Percentiles rank a stretch among this genome's conserved stretches.
These are phyloP conservation scores for Chironomus tepperi DNA, from an alignment of 1,140 invertebrate genomes.

Conservation along the genomic window DNA sequence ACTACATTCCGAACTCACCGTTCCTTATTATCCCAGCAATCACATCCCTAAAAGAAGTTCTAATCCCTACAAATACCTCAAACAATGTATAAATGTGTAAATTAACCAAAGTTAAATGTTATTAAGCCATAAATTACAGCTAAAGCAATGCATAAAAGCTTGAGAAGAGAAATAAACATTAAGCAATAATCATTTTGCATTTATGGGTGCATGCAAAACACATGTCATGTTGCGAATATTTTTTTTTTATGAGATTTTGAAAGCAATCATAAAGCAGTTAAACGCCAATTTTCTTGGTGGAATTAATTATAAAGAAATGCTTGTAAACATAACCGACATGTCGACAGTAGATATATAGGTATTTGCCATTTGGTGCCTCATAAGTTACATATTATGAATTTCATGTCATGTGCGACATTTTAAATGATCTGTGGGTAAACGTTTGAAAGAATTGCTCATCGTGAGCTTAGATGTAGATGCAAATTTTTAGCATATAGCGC, in stretches of 20 bases:
- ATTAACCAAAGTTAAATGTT: too few relatives aligned
- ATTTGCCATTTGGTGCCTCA: background rate
- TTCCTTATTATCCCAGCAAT: too few relatives aligned
- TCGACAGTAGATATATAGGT: background rate
- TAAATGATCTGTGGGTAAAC: too few relatives aligned
- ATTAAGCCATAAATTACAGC: too few relatives aligned
- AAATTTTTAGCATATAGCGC: background rate
- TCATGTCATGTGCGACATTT: background rate
- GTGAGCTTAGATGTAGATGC: too few relatives aligned
- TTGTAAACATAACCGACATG: background rate
- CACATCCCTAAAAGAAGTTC: too few relatives aligned
- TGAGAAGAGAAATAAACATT: background rate
- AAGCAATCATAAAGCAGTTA: conserved; percentile 7
- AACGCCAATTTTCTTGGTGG: background rate
- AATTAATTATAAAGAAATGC: background rate
- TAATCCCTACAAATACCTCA: too few relatives aligned
- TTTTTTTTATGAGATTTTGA: conserved; percentile 14
- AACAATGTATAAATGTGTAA: too few relatives aligned
- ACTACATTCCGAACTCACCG: too few relatives aligned
- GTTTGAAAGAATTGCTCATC: too few relatives aligned
- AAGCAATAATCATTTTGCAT: background rate
- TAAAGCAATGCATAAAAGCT: too few relatives aligned
- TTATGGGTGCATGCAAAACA: background rate
- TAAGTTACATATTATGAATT: conserved; percentile 4
- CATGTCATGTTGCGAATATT: conserved; percentile 5